Evolutionary conservation across 2,797 vertebrate species (phyloP).

Genomic region (Tadarida brasiliensis): DNA sequence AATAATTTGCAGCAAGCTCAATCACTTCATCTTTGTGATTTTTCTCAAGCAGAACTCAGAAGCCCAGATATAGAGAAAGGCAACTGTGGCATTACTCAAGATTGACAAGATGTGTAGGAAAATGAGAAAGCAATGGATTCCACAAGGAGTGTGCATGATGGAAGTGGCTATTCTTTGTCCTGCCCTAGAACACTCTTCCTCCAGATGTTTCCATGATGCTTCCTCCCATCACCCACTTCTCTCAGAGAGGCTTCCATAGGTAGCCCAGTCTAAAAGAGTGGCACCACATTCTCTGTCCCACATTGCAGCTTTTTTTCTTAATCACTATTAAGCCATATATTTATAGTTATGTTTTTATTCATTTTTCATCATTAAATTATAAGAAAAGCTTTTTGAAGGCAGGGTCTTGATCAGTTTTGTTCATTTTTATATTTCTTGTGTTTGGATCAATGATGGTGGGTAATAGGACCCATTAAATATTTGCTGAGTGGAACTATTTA

Average conservation of each 20-base stretch:
- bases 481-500: background rate
- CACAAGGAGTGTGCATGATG: rapidly evolving
- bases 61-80: background rate
- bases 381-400: background rate
- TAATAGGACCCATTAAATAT: background rate
- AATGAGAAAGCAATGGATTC: background rate
- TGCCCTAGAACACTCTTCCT: background rate
- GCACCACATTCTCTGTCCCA: background rate
- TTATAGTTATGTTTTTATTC: background rate
- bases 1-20: background rate
- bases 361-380: background rate
- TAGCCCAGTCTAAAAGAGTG: background rate
- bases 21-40: background rate
- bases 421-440: background rate
- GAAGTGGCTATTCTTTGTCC: background rate
- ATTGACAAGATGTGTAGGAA: background rate
- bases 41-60: conserved; percentile 3
- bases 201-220: too few species aligned
- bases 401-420: background rate
- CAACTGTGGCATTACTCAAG: background rate
- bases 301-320: background rate
- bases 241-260: background rate
- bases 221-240: background rate
- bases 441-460: background rate
- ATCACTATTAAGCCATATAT: background rate